phyloP scores from a whole-genome alignment of 2,113 vertebrate species.

The Crotalus helleri region DNA sequence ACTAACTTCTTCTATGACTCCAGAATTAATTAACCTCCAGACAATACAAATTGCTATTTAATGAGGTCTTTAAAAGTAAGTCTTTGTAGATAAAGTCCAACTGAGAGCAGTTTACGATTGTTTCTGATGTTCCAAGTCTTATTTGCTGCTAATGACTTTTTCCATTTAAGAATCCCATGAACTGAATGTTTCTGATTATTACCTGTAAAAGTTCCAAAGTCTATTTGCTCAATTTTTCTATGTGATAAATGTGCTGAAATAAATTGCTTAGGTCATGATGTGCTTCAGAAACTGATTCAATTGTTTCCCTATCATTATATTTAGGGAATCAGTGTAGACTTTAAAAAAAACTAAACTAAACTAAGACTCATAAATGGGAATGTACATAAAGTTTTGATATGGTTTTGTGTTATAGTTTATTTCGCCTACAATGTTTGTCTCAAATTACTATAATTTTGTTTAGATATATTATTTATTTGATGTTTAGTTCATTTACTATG shows the following conservation, averaged over 20 bases:
- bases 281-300: not conserved
- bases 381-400: not conserved
- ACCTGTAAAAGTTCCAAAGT: not conserved
- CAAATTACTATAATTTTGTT: not conserved
- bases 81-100: not conserved
- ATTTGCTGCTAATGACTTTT: not conserved
- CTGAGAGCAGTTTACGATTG: not conserved
- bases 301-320: not conserved
- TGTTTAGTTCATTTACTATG: not conserved
- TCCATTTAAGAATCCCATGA: not conserved
- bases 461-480: not conserved
- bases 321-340: not conserved
- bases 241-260: not conserved
- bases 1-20: not conserved
- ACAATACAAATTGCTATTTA: not conserved
- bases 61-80: not conserved
- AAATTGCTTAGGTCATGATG: not conserved
- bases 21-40: not conserved
- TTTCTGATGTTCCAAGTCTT: not conserved
- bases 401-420: not conserved
- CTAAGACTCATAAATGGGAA: not conserved
- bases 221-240: not conserved
- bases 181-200: not conserved
- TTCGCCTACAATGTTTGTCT: not conserved
- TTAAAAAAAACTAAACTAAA: not conserved